Percentiles rank a stretch among this genome's conserved stretches.
These are phyloP conservation scores for Atractosteus spatula DNA, from an alignment of 2,113 vertebrate species.

Conservation along the genomic window DNA sequence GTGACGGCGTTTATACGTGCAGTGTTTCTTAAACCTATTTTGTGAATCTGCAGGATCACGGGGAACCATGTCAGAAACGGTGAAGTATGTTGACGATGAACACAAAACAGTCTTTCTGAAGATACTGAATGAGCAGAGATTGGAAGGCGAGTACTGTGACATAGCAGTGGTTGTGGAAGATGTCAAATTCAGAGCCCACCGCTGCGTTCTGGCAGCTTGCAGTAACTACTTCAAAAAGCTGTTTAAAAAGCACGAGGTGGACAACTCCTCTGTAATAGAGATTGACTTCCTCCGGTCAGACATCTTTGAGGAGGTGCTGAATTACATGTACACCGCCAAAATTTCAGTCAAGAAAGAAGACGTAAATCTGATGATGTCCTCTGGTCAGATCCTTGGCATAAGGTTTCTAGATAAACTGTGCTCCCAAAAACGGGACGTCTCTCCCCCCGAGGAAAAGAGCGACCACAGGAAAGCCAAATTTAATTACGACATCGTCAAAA, in stretches of 20 bases:
- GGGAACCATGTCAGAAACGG: conserved; percentile 92
- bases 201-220: conserved; percentile 89
- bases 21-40: conserved; percentile 11
- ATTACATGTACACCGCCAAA: conserved; percentile 97
- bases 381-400: conserved; percentile 94
- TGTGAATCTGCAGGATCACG: conserved; percentile 72
- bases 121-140: conserved; percentile 89
- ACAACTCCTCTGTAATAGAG: conserved; percentile 93
- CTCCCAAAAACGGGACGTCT: conserved; percentile 91
- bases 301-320: conserved; percentile 95
- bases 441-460: conserved; percentile 79
- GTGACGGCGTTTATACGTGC: neutral
- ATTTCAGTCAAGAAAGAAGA: conserved; percentile 95
- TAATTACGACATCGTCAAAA: conserved; percentile 68
- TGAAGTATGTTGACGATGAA: conserved; percentile 95
- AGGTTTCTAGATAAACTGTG: conserved; percentile 96
- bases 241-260: conserved; percentile 92
- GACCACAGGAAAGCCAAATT: conserved; percentile 77
- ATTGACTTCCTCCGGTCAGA: conserved; percentile 93
- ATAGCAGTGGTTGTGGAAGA: conserved; percentile 94
- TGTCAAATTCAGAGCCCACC: conserved; percentile 91
- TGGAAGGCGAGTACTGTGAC: conserved; percentile 94
- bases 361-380: conserved; percentile 98
- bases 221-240: conserved; percentile 97
- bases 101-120: conserved; percentile 96